These are phyloP conservation scores for Tenthredo mesomela DNA, from an alignment of 2,888 invertebrate species.

Conservation along the genomic window DNA sequence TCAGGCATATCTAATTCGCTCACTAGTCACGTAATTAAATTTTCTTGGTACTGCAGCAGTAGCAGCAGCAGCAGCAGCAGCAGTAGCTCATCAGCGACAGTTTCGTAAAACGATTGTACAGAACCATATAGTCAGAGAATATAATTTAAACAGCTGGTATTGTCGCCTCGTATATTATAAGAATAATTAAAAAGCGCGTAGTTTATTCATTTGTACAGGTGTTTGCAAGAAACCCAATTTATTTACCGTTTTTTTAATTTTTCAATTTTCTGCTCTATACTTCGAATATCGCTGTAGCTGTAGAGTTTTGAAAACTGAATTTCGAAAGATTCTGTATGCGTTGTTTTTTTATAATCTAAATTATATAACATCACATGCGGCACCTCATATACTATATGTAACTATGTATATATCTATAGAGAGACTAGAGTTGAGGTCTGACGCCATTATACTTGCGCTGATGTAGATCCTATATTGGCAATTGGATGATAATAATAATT, in stretches of 20 bases:
- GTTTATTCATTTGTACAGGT: neutral
- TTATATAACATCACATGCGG: neutral
- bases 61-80: neutral
- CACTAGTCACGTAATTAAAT: conserved; percentile 15
- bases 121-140: neutral
- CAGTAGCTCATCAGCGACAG: neutral
- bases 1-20: neutral
- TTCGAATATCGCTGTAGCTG: neutral
- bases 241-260: neutral
- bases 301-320: neutral
- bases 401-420: neutral
- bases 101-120: conserved; percentile 6
- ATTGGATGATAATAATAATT: neutral
- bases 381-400: neutral
- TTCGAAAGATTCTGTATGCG: neutral
- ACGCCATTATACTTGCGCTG: neutral
- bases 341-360: neutral
- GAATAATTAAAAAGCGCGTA: neutral
- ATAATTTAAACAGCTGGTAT: conserved; percentile 21
- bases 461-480: neutral
- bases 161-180: neutral
- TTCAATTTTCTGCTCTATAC: neutral
- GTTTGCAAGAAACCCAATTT: neutral
- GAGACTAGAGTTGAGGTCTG: neutral
- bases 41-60: neutral